Evolutionary conservation across 2,113 vertebrate genomes (phyloP).

Genomic region (Perccottus glenii): DNA sequence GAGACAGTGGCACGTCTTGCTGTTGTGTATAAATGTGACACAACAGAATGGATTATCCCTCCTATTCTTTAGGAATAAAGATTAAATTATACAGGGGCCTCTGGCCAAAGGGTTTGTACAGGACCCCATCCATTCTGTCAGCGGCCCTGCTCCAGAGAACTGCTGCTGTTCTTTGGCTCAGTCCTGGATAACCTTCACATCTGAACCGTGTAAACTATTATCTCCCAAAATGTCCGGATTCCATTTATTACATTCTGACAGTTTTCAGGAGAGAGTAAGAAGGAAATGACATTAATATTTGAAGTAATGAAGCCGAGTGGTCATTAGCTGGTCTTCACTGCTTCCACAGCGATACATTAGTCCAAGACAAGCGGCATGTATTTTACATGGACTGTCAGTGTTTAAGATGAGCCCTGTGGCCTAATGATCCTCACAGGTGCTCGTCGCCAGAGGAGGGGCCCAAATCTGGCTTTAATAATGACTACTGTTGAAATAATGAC

Average conservation of each 20-base stretch:
- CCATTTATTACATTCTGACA: not conserved
- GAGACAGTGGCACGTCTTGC: too few relatives aligned
- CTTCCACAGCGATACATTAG: constrained; percentile 81
- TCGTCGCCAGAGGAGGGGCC: constrained; percentile 19
- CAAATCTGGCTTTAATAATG: not conserved
- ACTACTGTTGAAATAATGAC: too few relatives aligned
- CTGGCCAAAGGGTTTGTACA: too few relatives aligned
- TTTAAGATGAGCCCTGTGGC: constrained; percentile 66
- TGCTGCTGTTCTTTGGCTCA: constrained; percentile 1
- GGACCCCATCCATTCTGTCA: too few relatives aligned
- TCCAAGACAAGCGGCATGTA: constrained; percentile 78
- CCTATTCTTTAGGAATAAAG: too few relatives aligned
- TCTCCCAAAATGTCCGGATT: constrained; percentile 5
- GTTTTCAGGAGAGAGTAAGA: constrained; percentile 54
- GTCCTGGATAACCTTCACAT: not conserved
- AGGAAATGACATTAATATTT: constrained; percentile 69
- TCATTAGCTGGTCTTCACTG: constrained; percentile 74
- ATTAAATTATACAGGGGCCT: too few relatives aligned
- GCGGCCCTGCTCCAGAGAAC: too few relatives aligned
- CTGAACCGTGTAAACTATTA: not conserved
- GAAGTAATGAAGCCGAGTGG: constrained; percentile 63
- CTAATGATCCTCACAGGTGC: constrained; percentile 60
- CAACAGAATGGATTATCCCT: too few relatives aligned
- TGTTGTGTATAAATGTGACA: too few relatives aligned
- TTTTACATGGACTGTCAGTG: constrained; percentile 75